Base-by-base conservation (phyloP, 2,888 invertebrate species). In the Cremastinae sp. region DNA sequence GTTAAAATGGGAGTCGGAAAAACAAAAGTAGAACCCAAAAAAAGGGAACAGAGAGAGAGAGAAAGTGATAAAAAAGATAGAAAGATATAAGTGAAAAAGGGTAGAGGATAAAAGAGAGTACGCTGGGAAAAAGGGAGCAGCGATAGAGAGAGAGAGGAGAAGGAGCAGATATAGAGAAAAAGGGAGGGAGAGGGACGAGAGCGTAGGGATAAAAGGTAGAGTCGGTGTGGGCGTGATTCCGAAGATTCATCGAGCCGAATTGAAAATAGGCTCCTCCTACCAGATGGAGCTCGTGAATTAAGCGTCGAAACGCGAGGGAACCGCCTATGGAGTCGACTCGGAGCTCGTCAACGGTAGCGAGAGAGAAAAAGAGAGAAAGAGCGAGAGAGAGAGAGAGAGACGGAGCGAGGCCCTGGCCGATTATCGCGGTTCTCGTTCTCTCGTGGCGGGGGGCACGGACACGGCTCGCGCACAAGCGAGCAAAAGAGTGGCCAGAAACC, bases 251-350 rank as follows among this genome's bases (percentile, higher is more conserved):
- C 43, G 64, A 59, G 68, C 41, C 37, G 62, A 68, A 35, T n/a
- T 28, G 65, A 69, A 59, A 59, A 41, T 16, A 76, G 64, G 64
- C 75, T 73, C 76, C 76, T 62, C 76, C 76, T 64, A 73, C 37
- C 8, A 10, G 49, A 28, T 28, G 5, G 51, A 64, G 18, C 41
- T 9, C 20, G 41, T 53, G 64, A 64, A 53, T 64, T 39, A 53
- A 53, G 7, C 53, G 41, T 28, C n/a, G 1, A 10, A 51, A 64
- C 20, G 22, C 22, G 12, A 18, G 22, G 47, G n/a, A 51, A 16
- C 28, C 28, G 28, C 28, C 28, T 28, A 28, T 28, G 28, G 28
- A 28, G 28, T 28, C 28, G 28, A 28, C 28, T 28, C 28, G 28
- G 2, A 35, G 43, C 53, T 20, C 1, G 20, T 0, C 14, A 35